These are phyloP conservation scores for Synergus itoensis DNA, from an alignment of 2,888 invertebrate genomes.

Conservation along the genomic window DNA sequence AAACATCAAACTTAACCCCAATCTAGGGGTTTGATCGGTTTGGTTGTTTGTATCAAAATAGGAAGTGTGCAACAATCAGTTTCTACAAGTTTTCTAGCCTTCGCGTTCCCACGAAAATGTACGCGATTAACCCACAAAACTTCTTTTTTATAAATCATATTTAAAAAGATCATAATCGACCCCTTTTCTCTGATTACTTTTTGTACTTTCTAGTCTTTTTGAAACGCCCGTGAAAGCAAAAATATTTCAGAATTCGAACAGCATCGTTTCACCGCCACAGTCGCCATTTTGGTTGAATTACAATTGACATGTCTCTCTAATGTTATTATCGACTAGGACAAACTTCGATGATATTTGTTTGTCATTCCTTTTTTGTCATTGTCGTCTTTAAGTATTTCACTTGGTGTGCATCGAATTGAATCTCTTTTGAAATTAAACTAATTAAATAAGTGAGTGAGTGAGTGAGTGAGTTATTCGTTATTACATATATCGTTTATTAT, in stretches of 20 bases:
- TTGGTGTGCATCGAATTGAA: conserved; percentile 44
- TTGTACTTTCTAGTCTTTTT: background rate
- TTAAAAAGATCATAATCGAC: background rate
- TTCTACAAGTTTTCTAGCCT: background rate
- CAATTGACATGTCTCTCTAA: conserved; percentile 74
- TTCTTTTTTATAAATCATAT: background rate
- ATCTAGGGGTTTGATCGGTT: conserved; percentile 6
- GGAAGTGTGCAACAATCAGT: background rate
- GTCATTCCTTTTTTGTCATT: conserved; percentile 43
- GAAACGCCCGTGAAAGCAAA: background rate
- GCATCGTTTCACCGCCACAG: conserved; percentile 45
- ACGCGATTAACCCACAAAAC: background rate
- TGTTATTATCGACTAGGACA: conserved; percentile 70
- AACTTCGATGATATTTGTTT: conserved; percentile 37
- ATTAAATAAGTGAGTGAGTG: conserved; percentile 28
- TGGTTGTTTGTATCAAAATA: background rate
- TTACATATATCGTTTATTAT: conserved; percentile 20
- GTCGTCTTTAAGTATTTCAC: conserved; percentile 56
- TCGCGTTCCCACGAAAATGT: background rate
- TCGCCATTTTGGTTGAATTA: conserved; percentile 73
- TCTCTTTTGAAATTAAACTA: conserved; percentile 44
- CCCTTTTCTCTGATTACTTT: background rate
- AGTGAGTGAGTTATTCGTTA: background rate
- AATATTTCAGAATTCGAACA: conserved; percentile 16
- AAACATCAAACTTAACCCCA: background rate